Base-by-base conservation (phyloP, 2,113 vertebrate genomes). In the Taxidea taxus region DNA sequence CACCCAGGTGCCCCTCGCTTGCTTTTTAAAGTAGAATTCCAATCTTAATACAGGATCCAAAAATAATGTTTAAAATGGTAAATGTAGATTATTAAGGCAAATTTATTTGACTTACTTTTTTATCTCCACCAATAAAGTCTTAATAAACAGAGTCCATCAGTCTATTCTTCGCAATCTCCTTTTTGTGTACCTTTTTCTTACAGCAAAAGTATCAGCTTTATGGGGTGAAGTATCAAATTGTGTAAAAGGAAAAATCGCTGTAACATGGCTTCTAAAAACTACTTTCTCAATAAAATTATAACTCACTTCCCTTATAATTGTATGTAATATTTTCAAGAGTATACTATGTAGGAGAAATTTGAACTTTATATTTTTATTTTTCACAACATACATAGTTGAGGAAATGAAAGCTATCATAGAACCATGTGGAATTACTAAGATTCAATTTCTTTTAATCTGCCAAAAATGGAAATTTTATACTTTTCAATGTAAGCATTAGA, bases 61-160 rank as follows among this genome's bases (percentile, higher is more conserved):
- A 96, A 64, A 29, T 70, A 85, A 6, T 85, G 29, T 44, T 96
- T 56, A 84, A 14, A 77, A 18, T 78, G 75, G 14, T 44, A 54
- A 97, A 78, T 85, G 37, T 31, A 44, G 29, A n/a, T 56, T 83
- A 87, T 96, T 92, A 25, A 87, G 42, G 64, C 10, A 97, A 78
- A 74, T 88, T 83, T 87, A 77, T 80, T 70, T 86, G 20, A 14
- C 85, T 74, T 93, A 66, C 87, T 89, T 75, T 51, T 94, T 83
- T 49, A 37, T 62, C 7, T 94, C 4, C 29, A 68, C 9, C 2
- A 18, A 4, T 68, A 78, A 81, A 31, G 31, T 72, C 89, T 97
- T 80, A 66, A 6, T 74, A 68, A 83, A 39, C 92, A 6, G 81
- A 66, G 66, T 94, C 29, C 29, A 84, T 94, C 83, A 77, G 27